phyloP scores from a whole-genome alignment of 2,797 vertebrate species.

The Novumbra hubbsi region DNA sequence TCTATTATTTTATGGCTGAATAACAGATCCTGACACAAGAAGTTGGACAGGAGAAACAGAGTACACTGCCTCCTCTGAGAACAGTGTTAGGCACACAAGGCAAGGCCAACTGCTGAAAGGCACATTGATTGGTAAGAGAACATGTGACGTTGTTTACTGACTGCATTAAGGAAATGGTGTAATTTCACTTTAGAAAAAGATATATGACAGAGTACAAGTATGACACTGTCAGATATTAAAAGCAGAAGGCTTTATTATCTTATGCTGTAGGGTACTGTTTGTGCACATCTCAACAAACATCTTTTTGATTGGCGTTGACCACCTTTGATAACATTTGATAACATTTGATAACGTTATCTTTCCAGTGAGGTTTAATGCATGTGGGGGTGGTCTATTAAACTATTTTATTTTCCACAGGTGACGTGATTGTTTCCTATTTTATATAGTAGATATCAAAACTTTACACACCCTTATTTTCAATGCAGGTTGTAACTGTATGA shows the following conservation, averaged over 20 bases:
- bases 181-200: no score
- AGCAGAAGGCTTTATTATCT: neutral
- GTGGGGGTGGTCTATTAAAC: neutral
- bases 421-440: no score
- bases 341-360: neutral
- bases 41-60: conserved; percentile 11
- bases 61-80: conserved; percentile 18
- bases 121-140: conserved; percentile 39
- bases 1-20: conserved; percentile 5
- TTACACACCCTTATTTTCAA: neutral
- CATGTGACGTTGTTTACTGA: neutral
- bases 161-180: conserved; percentile 7
- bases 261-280: no score
- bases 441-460: no score
- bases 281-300: no score
- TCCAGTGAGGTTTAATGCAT: neutral
- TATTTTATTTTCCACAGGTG: neutral
- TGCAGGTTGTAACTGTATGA: no score
- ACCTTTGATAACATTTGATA: neutral
- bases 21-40: conserved; percentile 17
- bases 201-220: neutral
- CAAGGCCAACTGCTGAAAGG: conserved; percentile 43
- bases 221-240: neutral
- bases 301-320: no score
- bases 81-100: neutral